Conservation (phyloP, 2,888 invertebrate species). For the Cataglyphis cursor region DNA sequence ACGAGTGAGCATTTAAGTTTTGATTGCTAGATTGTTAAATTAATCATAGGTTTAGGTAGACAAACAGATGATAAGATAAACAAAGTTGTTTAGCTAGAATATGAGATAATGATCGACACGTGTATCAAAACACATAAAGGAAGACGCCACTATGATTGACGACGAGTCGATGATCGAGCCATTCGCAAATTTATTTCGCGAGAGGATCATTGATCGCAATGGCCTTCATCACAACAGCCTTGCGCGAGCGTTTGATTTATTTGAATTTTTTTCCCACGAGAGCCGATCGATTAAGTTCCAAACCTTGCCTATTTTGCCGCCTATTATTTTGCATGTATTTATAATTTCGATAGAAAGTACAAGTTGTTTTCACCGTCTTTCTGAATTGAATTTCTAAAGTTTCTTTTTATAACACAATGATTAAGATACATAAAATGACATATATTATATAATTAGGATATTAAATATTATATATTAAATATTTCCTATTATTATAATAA, state of each 20-base stretch:
- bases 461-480: not conserved
- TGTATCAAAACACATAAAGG: slow-evolving; percentile 46
- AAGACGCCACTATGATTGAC: slow-evolving; percentile 9
- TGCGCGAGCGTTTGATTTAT: slow-evolving; percentile 36
- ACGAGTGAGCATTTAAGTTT: too few relatives aligned
- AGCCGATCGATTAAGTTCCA: slow-evolving; percentile 24
- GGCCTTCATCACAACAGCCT: slow-evolving; percentile 66
- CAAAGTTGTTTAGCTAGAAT: not conserved
- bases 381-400: not conserved
- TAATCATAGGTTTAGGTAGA: not conserved
- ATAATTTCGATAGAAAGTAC: slow-evolving; percentile 34
- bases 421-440: not conserved
- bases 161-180: slow-evolving; percentile 45
- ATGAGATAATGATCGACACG: slow-evolving; percentile 23
- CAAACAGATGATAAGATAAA: slow-evolving; percentile 12
- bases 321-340: slow-evolving; percentile 35
- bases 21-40: not conserved
- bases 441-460: not conserved
- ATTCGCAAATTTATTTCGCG: slow-evolving; percentile 41
- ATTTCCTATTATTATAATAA: not conserved
- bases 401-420: not conserved
- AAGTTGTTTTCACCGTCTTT: slow-evolving; percentile 14
- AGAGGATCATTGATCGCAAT: slow-evolving; percentile 73
- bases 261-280: slow-evolving; percentile 39
- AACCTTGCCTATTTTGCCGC: not conserved